These are phyloP conservation scores for Dissostichus mawsoni DNA, from an alignment of 2,113 vertebrate species.

Conservation along the genomic window DNA sequence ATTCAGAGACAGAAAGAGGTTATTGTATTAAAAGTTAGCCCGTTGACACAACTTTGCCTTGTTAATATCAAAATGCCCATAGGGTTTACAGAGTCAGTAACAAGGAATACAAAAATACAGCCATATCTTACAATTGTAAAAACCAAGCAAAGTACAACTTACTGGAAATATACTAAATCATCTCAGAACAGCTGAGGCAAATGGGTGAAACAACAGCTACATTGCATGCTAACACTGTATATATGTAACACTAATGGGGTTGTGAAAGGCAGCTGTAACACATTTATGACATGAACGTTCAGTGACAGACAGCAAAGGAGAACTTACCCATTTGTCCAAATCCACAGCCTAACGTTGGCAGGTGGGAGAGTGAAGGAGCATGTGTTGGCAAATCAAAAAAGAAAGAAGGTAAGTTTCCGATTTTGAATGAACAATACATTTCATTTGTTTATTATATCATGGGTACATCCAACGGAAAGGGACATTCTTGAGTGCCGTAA, in stretches of 20 bases:
- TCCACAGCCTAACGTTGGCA: slow-evolving; percentile 79
- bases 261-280: background rate
- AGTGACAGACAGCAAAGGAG: background rate
- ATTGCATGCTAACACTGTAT: background rate
- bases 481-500: no score
- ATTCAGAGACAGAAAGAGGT: background rate
- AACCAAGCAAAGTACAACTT: background rate
- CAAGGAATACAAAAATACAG: background rate
- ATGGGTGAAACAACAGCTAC: background rate
- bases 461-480: background rate
- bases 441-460: background rate
- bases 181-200: background rate
- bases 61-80: background rate
- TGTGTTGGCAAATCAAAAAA: slow-evolving; percentile 18
- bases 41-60: background rate
- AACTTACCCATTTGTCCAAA: slow-evolving; percentile 88
- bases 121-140: background rate
- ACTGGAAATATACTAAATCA: background rate
- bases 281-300: background rate
- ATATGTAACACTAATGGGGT: background rate
- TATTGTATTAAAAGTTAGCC: background rate
- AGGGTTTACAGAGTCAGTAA: background rate
- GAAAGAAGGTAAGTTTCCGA: slow-evolving; percentile 28
- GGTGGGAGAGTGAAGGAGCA: slow-evolving; percentile 9
- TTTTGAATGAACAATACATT: slow-evolving; percentile 7